These are phyloP conservation scores for Eudasyphora cyanicolor DNA, from an alignment of 2,888 invertebrate genomes.

Conservation along the genomic window DNA sequence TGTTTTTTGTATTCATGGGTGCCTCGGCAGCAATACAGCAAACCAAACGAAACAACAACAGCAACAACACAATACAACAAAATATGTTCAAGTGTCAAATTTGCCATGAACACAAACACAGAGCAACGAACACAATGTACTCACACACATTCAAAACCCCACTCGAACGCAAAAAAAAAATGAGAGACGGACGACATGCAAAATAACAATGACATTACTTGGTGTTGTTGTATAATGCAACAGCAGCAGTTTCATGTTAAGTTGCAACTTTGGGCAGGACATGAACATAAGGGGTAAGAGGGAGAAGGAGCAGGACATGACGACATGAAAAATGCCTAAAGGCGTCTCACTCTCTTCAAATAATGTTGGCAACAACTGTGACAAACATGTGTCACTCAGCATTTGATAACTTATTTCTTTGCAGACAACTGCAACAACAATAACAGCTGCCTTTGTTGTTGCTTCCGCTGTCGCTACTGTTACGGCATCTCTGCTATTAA, in stretches of 20 bases:
- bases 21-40: not conserved
- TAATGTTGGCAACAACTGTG: slow-evolving; percentile 33
- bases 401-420: slow-evolving; percentile 40
- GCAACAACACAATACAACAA: not conserved
- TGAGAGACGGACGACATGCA: no score
- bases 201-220: slow-evolving; percentile 5
- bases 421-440: slow-evolving; percentile 3
- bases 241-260: not conserved
- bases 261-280: not conserved
- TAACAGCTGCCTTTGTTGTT: no score
- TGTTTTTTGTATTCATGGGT: slow-evolving; percentile 16
- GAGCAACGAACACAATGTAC: not conserved
- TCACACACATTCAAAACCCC: not conserved
- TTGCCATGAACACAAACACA: slow-evolving; percentile 11
- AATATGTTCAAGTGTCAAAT: slow-evolving; percentile 35
- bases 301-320: not conserved
- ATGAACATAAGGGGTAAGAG: not conserved
- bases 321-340: slow-evolving; percentile 7
- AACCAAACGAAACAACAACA: slow-evolving; percentile 16
- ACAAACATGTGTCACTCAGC: slow-evolving; percentile 40
- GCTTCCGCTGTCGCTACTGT: not conserved
- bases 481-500: not conserved
- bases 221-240: not conserved
- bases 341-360: not conserved
- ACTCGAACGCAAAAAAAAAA: no score